Percentiles rank a stretch among this genome's conserved stretches.
Evolutionary conservation across 2,113 vertebrate species (phyloP).

Genomic region (Nematolebias whitei): DNA sequence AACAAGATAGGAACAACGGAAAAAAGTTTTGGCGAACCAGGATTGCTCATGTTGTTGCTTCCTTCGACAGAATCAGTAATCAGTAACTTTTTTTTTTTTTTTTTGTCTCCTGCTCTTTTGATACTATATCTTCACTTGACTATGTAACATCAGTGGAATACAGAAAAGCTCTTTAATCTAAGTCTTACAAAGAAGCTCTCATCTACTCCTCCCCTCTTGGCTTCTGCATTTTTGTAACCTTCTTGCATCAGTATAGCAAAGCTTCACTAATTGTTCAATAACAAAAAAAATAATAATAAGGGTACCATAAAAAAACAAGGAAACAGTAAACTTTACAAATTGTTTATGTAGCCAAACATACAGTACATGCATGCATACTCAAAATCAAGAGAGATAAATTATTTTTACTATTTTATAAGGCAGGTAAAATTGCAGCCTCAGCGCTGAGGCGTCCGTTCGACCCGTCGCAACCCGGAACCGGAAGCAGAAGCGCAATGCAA

Average conservation of each 20-base stretch:
- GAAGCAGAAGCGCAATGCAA: no score
- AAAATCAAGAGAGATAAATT: no score
- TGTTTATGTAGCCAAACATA: no score
- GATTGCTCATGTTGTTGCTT: neutral
- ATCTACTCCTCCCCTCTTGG: neutral
- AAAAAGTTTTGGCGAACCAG: slow-evolving; percentile 24
- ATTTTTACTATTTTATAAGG: no score
- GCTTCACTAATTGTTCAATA: neutral
- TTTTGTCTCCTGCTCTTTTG: neutral
- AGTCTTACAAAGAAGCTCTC: neutral
- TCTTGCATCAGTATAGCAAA: neutral
- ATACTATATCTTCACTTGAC: neutral
- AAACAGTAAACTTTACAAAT: no score
- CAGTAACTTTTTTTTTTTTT: neutral
- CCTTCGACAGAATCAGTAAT: neutral
- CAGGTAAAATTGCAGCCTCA: no score
- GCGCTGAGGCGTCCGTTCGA: no score
- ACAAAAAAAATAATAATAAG: no score
- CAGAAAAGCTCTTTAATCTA: neutral
- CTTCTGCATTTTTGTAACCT: neutral
- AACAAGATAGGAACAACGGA: slow-evolving; percentile 39
- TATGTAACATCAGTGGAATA: neutral
- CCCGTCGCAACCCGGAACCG: no score
- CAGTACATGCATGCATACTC: no score
- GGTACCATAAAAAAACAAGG: no score